Conservation (phyloP, 1,140 invertebrate species). For the Onthophagus taurus region DNA sequence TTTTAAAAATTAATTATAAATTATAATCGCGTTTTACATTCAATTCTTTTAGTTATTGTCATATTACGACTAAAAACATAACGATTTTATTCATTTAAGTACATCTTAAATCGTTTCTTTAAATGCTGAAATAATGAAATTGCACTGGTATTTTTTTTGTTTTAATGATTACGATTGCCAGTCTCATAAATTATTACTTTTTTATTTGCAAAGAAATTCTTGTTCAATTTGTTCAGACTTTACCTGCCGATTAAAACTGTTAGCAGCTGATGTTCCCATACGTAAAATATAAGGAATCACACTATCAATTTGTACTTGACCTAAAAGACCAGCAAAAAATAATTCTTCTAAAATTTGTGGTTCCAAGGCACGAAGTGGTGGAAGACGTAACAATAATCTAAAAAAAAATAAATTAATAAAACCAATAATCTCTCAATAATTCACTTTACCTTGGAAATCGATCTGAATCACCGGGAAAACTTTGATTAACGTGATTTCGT, state of each 20-base stretch:
- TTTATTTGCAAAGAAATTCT: constrained; percentile 30
- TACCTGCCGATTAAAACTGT: constrained; percentile 20
- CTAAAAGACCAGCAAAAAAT: constrained; percentile 85
- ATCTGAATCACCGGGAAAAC: constrained; percentile 42
- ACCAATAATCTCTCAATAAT: neutral
- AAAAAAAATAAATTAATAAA: constrained; percentile 12
- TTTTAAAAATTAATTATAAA: too few species aligned
- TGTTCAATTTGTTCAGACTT: constrained; percentile 29
- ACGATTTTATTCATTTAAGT: too few species aligned
- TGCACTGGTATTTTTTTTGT: too few species aligned
- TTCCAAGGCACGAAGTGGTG: constrained; percentile 66
- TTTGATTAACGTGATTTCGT: constrained; percentile 46
- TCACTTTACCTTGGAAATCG: constrained; percentile 47
- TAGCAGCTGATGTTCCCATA: constrained; percentile 45
- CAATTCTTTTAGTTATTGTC: too few species aligned
- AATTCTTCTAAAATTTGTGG: constrained; percentile 79
- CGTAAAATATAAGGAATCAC: constrained; percentile 86
- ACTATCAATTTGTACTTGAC: constrained; percentile 85
- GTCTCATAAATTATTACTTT: too few species aligned
- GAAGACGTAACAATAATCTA: constrained; percentile 57
- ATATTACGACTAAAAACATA: too few species aligned
- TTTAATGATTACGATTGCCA: too few species aligned
- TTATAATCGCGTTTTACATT: too few species aligned
- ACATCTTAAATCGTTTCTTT: too few species aligned
- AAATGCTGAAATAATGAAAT: too few species aligned